Conservation (phyloP, 2,113 vertebrate species). For the Oreochromis aureus region DNA sequence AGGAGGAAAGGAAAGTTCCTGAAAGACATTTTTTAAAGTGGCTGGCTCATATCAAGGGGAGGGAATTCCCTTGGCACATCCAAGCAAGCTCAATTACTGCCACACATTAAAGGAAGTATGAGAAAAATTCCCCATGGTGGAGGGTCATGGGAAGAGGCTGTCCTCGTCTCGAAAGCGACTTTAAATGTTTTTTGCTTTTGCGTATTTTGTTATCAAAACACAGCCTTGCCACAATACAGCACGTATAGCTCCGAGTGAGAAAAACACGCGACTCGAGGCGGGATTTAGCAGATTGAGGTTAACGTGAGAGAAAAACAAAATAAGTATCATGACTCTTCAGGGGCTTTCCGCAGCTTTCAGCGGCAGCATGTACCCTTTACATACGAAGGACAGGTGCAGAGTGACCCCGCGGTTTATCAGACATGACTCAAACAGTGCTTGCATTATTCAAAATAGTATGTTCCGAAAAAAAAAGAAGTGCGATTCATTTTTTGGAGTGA, state of each 20-base stretch:
- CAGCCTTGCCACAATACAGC: not conserved
- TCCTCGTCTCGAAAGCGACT: not conserved
- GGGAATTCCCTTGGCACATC: constrained; percentile 62
- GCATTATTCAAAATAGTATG: not conserved
- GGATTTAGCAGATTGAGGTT: not conserved
- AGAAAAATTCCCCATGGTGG: not conserved
- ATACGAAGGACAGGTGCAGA: constrained; percentile 30
- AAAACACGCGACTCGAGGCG: not conserved
- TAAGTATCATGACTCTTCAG: constrained; percentile 21
- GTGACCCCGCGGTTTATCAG: constrained; percentile 11
- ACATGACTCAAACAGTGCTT: constrained; percentile 7
- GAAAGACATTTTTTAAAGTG: not conserved
- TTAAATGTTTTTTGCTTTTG: not conserved
- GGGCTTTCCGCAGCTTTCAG: constrained; percentile 50
- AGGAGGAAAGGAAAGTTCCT: not conserved
- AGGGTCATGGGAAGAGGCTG: not conserved
- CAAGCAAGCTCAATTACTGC: not conserved
- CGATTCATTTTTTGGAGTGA: not conserved
- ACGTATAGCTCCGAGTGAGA: not conserved
- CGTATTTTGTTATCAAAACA: not conserved
- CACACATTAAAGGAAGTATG: not conserved
- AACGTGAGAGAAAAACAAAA: constrained; percentile 41
- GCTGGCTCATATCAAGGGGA: constrained; percentile 2
- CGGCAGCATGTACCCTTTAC: not conserved
- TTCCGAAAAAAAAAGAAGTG: not conserved